Conservation (phyloP, 2,113 vertebrate genomes). For the Grallaria varia region DNA sequence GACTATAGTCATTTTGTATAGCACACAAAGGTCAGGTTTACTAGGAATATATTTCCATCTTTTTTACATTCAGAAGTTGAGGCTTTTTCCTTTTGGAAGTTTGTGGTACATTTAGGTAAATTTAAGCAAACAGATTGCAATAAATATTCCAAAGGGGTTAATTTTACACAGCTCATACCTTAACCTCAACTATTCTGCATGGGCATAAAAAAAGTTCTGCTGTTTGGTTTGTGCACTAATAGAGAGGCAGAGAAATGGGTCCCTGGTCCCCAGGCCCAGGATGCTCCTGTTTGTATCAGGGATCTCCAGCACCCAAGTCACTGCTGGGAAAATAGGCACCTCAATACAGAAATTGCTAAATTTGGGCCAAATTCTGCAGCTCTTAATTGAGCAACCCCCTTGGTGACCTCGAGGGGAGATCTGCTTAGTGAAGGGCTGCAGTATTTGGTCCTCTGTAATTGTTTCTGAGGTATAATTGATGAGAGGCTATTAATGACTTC, state of each 20-base stretch:
- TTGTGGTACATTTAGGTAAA: conserved; percentile 6
- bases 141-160: neutral
- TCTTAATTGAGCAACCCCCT: neutral
- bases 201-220: neutral
- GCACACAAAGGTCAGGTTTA: neutral
- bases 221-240: neutral
- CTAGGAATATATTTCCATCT: conserved; percentile 49
- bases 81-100: neutral
- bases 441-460: conserved; percentile 23
- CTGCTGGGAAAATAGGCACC: neutral
- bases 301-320: neutral
- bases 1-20: neutral
- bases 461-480: conserved; percentile 29
- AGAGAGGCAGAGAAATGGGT: neutral
- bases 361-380: neutral
- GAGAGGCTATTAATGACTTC: conserved; percentile 27
- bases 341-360: neutral
- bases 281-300: accelerated
- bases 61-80: conserved; percentile 28
- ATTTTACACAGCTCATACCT: neutral
- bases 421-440: neutral
- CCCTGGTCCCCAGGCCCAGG: neutral
- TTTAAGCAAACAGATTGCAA: neutral
- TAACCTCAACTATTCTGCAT: neutral
- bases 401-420: neutral